Conservation (phyloP, 2,113 vertebrate species). For the Atractosteus spatula region DNA sequence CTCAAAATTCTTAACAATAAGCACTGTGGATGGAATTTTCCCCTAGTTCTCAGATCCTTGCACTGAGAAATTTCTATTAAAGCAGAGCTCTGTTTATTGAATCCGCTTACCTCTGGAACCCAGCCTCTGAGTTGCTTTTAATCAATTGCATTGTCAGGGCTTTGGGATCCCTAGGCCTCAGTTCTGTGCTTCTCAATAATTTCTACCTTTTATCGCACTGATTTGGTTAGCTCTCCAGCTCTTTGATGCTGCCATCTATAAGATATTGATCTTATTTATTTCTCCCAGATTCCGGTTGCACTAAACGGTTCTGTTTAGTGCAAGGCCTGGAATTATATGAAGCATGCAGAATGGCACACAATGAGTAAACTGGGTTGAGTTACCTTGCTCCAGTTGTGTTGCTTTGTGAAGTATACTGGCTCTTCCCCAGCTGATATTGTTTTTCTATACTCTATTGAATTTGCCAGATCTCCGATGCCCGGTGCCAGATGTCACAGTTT, state of each 20-base stretch:
- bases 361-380: too few species aligned
- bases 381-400: too few species aligned
- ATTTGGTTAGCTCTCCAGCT: constrained; percentile 48
- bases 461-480: constrained; percentile 48
- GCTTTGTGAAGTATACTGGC: background rate
- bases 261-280: constrained; percentile 55
- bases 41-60: background rate
- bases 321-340: too few species aligned
- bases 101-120: constrained; percentile 19
- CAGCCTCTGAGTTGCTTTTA: constrained; percentile 33
- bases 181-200: constrained; percentile 38
- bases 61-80: constrained; percentile 5
- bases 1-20: too few species aligned
- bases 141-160: constrained; percentile 42
- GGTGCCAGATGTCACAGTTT: constrained; percentile 44
- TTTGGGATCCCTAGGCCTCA: constrained; percentile 36
- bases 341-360: too few species aligned
- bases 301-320: too few species aligned
- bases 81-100: constrained; percentile 3
- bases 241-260: constrained; percentile 45
- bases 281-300: constrained; percentile 34
- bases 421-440: constrained; percentile 49
- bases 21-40: too few species aligned
- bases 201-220: constrained; percentile 40
- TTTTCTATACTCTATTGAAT: constrained; percentile 55